Percentiles rank a stretch among this genome's conserved stretches.
These are phyloP conservation scores for Sphenopsis melanotis DNA, from an alignment of 2,797 vertebrate genomes.

Conservation along the genomic window DNA sequence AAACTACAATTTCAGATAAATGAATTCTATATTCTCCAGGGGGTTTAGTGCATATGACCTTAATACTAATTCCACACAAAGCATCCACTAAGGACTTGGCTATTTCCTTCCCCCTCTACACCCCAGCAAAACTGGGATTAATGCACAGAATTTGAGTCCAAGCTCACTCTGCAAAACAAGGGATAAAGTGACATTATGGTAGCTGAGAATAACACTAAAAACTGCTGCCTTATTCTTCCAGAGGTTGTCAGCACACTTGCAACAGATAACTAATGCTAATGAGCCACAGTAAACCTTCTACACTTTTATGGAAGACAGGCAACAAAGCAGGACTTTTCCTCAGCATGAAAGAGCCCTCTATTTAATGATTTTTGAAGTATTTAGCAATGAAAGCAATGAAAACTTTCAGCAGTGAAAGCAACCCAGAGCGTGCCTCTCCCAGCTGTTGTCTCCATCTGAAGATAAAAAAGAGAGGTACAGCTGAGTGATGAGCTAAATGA, in stretches of 20 bases:
- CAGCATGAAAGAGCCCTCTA: background rate
- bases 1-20: background rate
- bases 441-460: constrained; percentile 4
- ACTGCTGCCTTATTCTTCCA: background rate
- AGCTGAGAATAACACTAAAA: background rate
- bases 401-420: background rate
- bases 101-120: background rate
- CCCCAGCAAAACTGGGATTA: background rate
- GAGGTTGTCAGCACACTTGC: background rate
- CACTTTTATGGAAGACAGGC: background rate
- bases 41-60: background rate
- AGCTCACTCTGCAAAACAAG: background rate
- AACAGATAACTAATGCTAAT: background rate
- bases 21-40: background rate
- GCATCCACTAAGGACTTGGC: background rate
- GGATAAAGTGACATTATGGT: background rate
- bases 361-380: constrained; percentile 16
- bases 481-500: background rate
- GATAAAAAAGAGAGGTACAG: background rate
- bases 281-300: background rate
- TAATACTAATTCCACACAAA: background rate
- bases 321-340: background rate
- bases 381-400: background rate
- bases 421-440: background rate
- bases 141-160: background rate